These are phyloP conservation scores for Megaleporinus macrocephalus DNA, from an alignment of 2,113 vertebrate genomes.

Conservation along the genomic window DNA sequence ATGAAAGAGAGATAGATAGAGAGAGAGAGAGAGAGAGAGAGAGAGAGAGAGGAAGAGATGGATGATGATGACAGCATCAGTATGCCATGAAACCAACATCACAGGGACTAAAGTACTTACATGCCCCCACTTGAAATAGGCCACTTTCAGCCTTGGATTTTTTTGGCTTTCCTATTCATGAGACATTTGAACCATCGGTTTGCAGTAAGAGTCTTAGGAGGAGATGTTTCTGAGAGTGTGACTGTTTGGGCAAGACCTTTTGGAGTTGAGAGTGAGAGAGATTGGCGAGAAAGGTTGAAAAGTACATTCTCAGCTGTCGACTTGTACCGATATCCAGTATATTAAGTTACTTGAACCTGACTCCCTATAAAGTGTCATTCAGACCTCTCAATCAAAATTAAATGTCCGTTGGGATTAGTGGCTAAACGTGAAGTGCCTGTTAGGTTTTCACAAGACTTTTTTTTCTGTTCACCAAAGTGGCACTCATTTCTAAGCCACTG, in stretches of 20 bases:
- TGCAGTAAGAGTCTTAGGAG: constrained; percentile 28
- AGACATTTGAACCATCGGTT: constrained; percentile 56
- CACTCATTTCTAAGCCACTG: constrained; percentile 25
- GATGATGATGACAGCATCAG: constrained; percentile 59
- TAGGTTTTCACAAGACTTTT: neutral
- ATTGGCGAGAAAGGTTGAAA: neutral
- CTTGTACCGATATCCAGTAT: constrained; percentile 26
- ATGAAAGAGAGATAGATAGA: constrained; percentile 45
- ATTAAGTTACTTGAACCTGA: constrained; percentile 39
- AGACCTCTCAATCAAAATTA: constrained; percentile 32
- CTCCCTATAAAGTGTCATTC: constrained; percentile 32
- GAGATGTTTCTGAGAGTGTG: neutral
- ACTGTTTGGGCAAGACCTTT: constrained; percentile 1
- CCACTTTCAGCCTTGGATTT: constrained; percentile 59
- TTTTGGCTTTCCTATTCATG: constrained; percentile 59
- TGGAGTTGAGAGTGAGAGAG: neutral
- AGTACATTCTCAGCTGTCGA: constrained; percentile 48
- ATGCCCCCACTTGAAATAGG: constrained; percentile 68
- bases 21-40: constrained; percentile 35
- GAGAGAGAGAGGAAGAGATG: constrained; percentile 25
- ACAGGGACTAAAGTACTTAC: constrained; percentile 60
- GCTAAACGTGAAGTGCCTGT: neutral
- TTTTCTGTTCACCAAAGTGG: neutral
- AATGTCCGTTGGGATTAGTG: constrained; percentile 4
- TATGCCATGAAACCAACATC: constrained; percentile 55